Percentiles rank a stretch among this genome's conserved stretches.
Conservation (phyloP, 1,140 invertebrate species). For the Cyclina sinensis region DNA sequence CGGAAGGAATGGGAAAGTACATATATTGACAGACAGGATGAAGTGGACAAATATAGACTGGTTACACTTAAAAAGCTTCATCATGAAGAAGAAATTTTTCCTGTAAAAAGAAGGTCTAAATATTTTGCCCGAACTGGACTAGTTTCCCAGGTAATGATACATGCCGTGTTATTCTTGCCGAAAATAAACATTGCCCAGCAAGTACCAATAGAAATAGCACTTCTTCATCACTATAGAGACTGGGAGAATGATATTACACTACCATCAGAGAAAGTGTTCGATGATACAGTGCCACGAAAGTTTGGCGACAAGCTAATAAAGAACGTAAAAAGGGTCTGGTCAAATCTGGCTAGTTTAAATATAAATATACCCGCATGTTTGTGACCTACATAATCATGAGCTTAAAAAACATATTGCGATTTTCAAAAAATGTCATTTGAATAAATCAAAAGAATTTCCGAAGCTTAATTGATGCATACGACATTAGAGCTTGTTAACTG, state of each 20-base stretch:
- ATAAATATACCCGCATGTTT: background rate
- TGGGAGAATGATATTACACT: background rate
- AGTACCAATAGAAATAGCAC: background rate
- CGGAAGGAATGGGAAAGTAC: constrained; percentile 34
- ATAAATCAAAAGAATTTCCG: no score
- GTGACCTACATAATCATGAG: no score
- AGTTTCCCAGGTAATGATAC: background rate
- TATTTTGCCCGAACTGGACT: constrained; percentile 93
- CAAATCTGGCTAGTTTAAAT: background rate
- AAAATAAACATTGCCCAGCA: background rate
- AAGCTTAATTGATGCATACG: no score
- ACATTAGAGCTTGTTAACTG: no score
- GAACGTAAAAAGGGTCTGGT: background rate
- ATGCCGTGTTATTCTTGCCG: background rate
- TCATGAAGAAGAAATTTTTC: constrained; percentile 37
- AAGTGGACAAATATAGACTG: constrained; percentile 9
- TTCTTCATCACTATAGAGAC: constrained; percentile 26
- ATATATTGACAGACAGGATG: background rate
- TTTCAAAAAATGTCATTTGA: no score
- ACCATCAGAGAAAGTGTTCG: background rate
- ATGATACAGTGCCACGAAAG: background rate
- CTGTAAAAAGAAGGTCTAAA: constrained; percentile 90
- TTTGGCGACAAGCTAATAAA: background rate
- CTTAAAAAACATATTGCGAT: no score
- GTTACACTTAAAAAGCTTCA: constrained; percentile 47